Evolutionary conservation across 2,888 invertebrate species (phyloP).

Genomic region (Tubiluchus corallicola): DNA sequence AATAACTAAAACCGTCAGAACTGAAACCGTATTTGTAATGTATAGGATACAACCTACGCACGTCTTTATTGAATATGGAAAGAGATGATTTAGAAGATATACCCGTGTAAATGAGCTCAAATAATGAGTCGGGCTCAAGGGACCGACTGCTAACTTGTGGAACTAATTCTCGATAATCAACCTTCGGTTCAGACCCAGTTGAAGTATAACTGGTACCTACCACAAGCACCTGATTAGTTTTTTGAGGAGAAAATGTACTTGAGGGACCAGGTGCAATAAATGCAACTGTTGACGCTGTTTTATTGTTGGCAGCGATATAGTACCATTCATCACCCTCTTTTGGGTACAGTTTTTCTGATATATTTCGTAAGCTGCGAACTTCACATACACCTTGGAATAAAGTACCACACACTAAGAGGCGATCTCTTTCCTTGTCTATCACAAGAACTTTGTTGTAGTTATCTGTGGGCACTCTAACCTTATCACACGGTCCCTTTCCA

Average conservation of each 20-base stretch:
- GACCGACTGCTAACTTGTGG: background rate
- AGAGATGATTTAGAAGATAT: background rate
- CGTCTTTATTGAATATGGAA: background rate
- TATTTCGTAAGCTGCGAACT: conserved; percentile 16
- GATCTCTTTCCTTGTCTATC: conserved; percentile 17
- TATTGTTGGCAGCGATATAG: conserved; percentile 1
- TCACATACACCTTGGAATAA: conserved; percentile 24
- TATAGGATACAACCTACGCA: background rate
- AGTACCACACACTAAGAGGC: conserved; percentile 25
- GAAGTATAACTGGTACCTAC: background rate
- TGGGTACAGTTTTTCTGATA: background rate
- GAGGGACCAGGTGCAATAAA: background rate
- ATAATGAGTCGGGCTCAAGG: background rate
- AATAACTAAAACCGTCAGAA: background rate
- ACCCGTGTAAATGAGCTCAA: too few relatives aligned
- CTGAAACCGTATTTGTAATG: background rate
- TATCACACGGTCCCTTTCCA: background rate
- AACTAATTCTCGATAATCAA: background rate
- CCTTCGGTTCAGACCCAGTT: too few relatives aligned
- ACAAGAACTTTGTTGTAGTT: conserved; percentile 20
- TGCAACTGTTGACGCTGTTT: background rate
- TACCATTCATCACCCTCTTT: too few relatives aligned
- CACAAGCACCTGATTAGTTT: background rate
- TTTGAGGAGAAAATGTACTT: too few relatives aligned
- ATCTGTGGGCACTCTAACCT: background rate